Conservation (phyloP, 2,888 invertebrate species). For the Psococerastis gibbosa region DNA sequence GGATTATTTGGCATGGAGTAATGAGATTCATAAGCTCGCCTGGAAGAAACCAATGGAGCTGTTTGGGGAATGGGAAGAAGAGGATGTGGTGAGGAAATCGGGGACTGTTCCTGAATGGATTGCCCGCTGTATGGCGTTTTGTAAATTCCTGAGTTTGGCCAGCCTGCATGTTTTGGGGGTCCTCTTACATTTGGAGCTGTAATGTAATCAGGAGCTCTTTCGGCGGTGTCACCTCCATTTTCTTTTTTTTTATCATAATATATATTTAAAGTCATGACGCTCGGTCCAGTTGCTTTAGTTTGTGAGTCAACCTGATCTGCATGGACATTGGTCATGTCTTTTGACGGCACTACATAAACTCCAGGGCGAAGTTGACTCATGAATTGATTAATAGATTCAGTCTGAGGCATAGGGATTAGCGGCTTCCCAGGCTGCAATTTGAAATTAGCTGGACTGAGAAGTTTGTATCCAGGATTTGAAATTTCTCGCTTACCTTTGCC, state of each 20-base stretch:
- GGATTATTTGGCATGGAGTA: no score
- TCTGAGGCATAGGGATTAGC: not conserved
- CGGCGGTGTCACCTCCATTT: no score
- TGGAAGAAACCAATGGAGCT: no score
- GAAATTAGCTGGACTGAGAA: not conserved
- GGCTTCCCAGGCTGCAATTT: not conserved
- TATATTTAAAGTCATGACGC: slow-evolving; percentile 2
- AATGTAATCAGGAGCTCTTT: no score
- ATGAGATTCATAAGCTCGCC: no score
- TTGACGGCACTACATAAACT: slow-evolving; percentile 5
- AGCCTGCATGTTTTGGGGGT: no score
- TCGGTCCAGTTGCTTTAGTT: not conserved
- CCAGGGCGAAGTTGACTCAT: slow-evolving; percentile 4
- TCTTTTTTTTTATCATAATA: not conserved
- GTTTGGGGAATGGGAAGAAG: no score
- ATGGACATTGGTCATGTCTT: slow-evolving; percentile 1
- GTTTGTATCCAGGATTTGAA: not conserved
- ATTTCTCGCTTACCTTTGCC: not conserved
- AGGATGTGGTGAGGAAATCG: no score
- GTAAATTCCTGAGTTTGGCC: no score
- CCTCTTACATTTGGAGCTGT: no score
- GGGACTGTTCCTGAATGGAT: no score
- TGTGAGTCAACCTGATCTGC: not conserved
- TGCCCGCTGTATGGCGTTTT: no score
- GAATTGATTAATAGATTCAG: not conserved